Percentiles rank a stretch among this genome's conserved stretches.
Conservation (phyloP, 1,140 invertebrate species). For the Protaetia brevitarsis region DNA sequence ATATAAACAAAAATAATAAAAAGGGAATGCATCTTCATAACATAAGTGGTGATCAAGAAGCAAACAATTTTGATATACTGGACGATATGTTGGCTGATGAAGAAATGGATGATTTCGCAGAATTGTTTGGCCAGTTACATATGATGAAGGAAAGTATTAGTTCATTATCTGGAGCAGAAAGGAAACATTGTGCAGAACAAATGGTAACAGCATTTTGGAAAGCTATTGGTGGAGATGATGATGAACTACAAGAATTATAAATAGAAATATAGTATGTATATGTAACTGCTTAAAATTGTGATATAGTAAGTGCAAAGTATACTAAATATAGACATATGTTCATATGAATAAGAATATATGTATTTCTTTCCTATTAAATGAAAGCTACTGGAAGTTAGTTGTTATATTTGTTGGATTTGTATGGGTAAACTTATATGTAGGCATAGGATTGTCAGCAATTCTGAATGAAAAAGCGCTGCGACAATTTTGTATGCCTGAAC, state of each 20-base stretch:
- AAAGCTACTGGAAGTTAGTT: too few species aligned
- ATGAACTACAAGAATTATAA: slow-evolving; percentile 59
- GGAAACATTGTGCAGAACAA: slow-evolving; percentile 71
- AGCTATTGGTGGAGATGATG: slow-evolving; percentile 71
- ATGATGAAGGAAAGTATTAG: slow-evolving; percentile 68
- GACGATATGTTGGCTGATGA: slow-evolving; percentile 52
- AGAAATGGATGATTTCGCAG: slow-evolving; percentile 56
- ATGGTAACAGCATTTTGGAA: slow-evolving; percentile 76
- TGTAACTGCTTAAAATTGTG: too few species aligned
- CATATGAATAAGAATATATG: too few species aligned
- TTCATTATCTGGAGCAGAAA: slow-evolving; percentile 59
- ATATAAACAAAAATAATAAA: slow-evolving; percentile 24
- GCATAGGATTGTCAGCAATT: too few species aligned
- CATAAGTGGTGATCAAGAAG: background rate
- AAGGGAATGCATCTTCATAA: background rate
- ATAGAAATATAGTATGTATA: background rate
- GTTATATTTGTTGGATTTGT: too few species aligned
- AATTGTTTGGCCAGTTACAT: slow-evolving; percentile 61
- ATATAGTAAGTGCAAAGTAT: background rate
- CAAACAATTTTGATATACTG: slow-evolving; percentile 31
- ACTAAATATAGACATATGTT: too few species aligned
- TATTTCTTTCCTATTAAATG: too few species aligned
- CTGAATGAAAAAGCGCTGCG: too few species aligned
- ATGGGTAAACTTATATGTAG: too few species aligned
- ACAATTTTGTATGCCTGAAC: too few species aligned